Evolutionary conservation across 2,797 vertebrate species (phyloP).

Genomic region (Hydrophis major): DNA sequence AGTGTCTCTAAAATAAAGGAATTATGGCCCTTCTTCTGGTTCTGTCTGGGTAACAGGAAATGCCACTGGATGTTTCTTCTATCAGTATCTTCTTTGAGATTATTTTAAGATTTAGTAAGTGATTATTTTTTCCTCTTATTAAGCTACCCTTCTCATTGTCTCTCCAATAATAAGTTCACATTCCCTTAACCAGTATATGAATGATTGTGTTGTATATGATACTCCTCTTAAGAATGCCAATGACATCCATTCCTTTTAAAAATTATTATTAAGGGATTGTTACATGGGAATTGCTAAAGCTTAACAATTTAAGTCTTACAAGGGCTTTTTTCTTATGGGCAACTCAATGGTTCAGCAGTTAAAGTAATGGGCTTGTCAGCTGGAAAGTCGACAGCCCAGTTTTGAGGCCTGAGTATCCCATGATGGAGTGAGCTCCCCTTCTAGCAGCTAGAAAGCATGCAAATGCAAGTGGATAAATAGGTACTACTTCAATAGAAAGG

Average conservation of each 20-base stretch:
- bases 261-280: slow-evolving; percentile 49
- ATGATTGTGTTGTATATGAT: slow-evolving; percentile 50
- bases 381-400: background rate
- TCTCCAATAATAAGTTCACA: slow-evolving; percentile 59
- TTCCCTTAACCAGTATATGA: slow-evolving; percentile 54
- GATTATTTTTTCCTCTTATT: slow-evolving; percentile 64
- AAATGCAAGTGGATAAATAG: background rate
- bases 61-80: slow-evolving; percentile 58
- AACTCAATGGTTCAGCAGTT: background rate
- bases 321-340: background rate
- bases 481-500: too few relatives aligned
- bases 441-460: background rate
- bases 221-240: slow-evolving; percentile 34
- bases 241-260: slow-evolving; percentile 47
- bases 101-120: slow-evolving; percentile 62
- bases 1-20: slow-evolving; percentile 74
- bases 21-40: slow-evolving; percentile 65
- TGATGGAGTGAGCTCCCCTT: background rate
- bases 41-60: slow-evolving; percentile 70
- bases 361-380: background rate
- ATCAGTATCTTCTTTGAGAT: slow-evolving; percentile 62
- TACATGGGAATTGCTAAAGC: slow-evolving; percentile 37
- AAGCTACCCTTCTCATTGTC: slow-evolving; percentile 59
- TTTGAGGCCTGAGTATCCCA: background rate
- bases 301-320: slow-evolving; percentile 17